Conservation (phyloP, 2,888 invertebrate genomes). For the Argyresthia albistria region DNA sequence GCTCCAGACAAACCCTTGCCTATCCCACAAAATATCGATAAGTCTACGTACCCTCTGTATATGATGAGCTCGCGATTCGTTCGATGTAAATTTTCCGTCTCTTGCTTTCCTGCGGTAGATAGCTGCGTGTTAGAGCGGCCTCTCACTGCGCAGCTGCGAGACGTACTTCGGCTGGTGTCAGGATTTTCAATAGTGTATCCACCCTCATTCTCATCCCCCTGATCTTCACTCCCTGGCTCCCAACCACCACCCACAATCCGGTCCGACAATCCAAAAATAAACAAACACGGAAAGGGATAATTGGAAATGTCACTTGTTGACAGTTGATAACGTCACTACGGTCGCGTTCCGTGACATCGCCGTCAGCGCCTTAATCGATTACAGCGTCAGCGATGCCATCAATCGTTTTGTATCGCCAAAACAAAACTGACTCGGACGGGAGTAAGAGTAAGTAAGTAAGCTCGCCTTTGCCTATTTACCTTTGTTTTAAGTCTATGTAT, state of each 20-base stretch:
- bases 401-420: no score
- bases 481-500: no score
- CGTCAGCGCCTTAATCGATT: no score
- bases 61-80: constrained; percentile 25
- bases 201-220: neutral
- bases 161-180: neutral
- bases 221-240: neutral
- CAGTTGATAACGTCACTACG: no score
- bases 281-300: neutral
- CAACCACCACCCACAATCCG: neutral
- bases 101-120: constrained; percentile 40
- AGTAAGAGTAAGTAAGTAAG: no score
- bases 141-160: constrained; percentile 50
- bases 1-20: constrained; percentile 38
- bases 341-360: no score
- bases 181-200: neutral
- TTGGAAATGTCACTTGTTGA: no score
- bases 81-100: constrained; percentile 55
- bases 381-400: no score
- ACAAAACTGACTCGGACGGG: no score
- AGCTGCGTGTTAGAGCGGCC: constrained; percentile 25
- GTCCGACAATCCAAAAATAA: neutral
- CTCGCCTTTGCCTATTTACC: no score
- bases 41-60: constrained; percentile 33
- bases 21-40: constrained; percentile 67